Conservation (phyloP, 2,113 vertebrate species). For the Paedocypris sp. region DNA sequence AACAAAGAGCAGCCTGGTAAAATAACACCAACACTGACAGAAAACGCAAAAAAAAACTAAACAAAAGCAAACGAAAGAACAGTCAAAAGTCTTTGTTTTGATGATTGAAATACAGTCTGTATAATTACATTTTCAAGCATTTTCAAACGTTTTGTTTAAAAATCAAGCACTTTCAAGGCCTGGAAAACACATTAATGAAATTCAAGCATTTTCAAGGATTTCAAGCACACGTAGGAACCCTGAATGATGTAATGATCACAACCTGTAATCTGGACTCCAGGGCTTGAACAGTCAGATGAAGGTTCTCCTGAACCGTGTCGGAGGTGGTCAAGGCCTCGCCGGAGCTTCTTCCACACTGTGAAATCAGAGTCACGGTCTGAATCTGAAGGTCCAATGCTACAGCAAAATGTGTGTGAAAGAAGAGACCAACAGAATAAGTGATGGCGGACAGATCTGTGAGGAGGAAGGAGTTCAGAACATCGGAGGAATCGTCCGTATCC, state of each 20-base stretch:
- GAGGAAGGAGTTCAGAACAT: constrained; percentile 54
- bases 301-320: constrained; percentile 54
- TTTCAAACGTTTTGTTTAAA: too few species aligned
- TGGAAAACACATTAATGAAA: neutral
- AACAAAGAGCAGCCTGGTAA: too few species aligned
- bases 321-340: constrained; percentile 27
- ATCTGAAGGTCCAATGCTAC: too few species aligned
- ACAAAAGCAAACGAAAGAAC: too few species aligned
- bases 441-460: constrained; percentile 74
- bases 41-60: too few species aligned
- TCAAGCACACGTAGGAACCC: neutral
- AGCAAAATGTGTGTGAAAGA: too few species aligned
- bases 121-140: too few species aligned
- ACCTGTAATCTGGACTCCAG: constrained; percentile 81
- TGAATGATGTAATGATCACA: too few species aligned
- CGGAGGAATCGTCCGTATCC: constrained; percentile 38
- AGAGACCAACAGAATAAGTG: constrained; percentile 70
- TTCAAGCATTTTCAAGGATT: neutral
- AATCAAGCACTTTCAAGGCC: too few species aligned
- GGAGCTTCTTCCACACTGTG: neutral
- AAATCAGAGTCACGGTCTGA: neutral
- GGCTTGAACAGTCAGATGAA: constrained; percentile 63
- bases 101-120: too few species aligned
- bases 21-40: too few species aligned
- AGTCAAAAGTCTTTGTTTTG: too few species aligned